phyloP scores from a whole-genome alignment of 2,888 invertebrate species.

The Tiliacea citrago region DNA sequence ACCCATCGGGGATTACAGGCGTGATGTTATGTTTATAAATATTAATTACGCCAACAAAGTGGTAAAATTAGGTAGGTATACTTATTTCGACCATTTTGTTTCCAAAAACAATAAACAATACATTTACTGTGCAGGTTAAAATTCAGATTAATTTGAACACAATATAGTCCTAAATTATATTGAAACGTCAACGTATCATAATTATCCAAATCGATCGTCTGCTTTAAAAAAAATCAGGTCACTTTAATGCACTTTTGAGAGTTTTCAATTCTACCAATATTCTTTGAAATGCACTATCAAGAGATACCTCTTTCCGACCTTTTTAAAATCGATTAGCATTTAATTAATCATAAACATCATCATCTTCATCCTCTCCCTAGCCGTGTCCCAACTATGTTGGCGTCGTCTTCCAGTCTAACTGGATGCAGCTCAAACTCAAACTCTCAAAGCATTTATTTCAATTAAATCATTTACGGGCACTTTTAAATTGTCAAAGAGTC shows the following conservation, averaged over 20 bases:
- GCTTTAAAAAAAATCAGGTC: not conserved
- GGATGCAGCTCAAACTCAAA: too few relatives aligned
- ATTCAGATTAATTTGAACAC: too few relatives aligned
- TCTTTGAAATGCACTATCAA: not conserved
- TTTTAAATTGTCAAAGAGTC: too few relatives aligned
- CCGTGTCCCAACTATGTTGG: not conserved
- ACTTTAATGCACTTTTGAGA: not conserved
- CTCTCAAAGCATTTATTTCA: too few relatives aligned
- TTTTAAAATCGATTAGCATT: not conserved
- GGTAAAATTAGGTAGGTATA: too few relatives aligned
- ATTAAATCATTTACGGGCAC: too few relatives aligned
- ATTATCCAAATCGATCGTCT: not conserved
- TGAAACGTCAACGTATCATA: not conserved
- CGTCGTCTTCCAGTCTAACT: not conserved
- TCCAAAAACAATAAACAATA: too few relatives aligned
- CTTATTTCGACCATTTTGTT: too few relatives aligned
- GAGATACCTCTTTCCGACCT: not conserved
- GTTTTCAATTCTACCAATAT: not conserved
- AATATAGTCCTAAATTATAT: not conserved
- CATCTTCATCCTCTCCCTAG: not conserved
- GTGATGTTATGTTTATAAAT: too few relatives aligned
- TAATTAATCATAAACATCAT: conserved; percentile 1
- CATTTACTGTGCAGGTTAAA: too few relatives aligned
- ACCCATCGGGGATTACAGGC: too few relatives aligned
- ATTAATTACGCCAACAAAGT: too few relatives aligned